Percentiles rank a stretch among this genome's conserved stretches.
phyloP scores from a whole-genome alignment of 1,140 invertebrate species.

The Melitaea cinxia region DNA sequence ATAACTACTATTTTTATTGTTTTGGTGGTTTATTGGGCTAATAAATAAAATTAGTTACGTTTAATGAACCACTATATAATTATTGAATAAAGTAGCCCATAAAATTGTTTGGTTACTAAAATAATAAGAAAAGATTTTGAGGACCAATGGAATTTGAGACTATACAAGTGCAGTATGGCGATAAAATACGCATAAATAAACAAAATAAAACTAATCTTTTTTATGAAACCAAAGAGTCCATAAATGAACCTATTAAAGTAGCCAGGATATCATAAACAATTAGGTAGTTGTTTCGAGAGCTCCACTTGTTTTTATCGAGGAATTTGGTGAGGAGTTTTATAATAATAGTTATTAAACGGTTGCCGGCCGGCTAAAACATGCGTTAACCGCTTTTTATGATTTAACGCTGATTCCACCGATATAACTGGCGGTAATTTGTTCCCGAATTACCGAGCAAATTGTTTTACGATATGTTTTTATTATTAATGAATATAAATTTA shows the following conservation, averaged over 20 bases:
- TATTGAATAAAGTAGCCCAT: constrained; percentile 7
- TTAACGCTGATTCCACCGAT: constrained; percentile 64
- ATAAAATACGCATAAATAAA: constrained; percentile 6
- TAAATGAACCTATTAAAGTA: constrained; percentile 9
- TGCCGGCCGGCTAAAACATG: constrained; percentile 64
- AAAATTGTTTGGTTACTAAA: constrained; percentile 18
- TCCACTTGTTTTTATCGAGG: constrained; percentile 54
- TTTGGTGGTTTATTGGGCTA: not conserved
- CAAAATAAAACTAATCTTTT: constrained; percentile 1
- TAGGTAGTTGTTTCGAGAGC: constrained; percentile 14
- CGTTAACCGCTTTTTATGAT: constrained; percentile 73
- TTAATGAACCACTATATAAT: constrained; percentile 17
- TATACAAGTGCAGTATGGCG: no score
- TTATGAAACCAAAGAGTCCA: not conserved
- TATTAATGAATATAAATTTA: constrained; percentile 53
- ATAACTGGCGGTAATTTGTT: constrained; percentile 65
- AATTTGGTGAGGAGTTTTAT: constrained; percentile 64
- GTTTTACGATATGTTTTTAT: constrained; percentile 72
- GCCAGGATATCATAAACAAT: constrained; percentile 31
- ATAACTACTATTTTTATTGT: constrained; percentile 1
- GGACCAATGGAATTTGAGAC: not conserved
- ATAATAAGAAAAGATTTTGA: constrained; percentile 19
- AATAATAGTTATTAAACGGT: constrained; percentile 77
- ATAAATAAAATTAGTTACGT: constrained; percentile 1
- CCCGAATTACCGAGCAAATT: constrained; percentile 62